These are phyloP conservation scores for Zaprionus camerounensis DNA, from an alignment of 1,140 invertebrate species.

Conservation along the genomic window DNA sequence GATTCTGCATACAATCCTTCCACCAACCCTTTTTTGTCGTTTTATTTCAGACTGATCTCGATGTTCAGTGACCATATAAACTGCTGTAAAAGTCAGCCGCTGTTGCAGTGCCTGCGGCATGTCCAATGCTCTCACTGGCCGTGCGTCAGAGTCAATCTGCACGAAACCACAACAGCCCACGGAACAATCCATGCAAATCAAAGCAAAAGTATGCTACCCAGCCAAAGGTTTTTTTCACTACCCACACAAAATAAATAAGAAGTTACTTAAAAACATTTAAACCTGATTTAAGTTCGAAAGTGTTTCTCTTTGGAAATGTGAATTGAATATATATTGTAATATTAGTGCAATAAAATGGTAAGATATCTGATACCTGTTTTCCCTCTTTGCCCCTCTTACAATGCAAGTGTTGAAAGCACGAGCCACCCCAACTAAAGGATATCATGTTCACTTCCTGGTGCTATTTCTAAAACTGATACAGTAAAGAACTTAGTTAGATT, in stretches of 20 bases:
- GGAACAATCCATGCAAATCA: background rate
- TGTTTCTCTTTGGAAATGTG: background rate
- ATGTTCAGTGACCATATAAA: background rate
- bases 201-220: background rate
- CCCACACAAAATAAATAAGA: background rate
- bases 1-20: too few relatives aligned
- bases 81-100: background rate
- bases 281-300: background rate
- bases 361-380: background rate
- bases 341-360: background rate
- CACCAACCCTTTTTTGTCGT: background rate
- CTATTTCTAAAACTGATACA: background rate
- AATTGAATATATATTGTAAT: background rate
- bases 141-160: background rate
- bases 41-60: background rate
- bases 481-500: background rate
- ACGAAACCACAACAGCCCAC: background rate
- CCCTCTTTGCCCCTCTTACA: background rate
- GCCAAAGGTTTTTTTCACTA: background rate
- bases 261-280: background rate
- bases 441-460: background rate
- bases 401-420: background rate
- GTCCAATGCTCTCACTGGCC: background rate
- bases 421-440: background rate
- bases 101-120: background rate